A percentile compares a stretch with the other conserved stretches of the same genome.
These are phyloP conservation scores for Athrips mouffetella DNA, from an alignment of 2,888 invertebrate species.

Conservation along the genomic window DNA sequence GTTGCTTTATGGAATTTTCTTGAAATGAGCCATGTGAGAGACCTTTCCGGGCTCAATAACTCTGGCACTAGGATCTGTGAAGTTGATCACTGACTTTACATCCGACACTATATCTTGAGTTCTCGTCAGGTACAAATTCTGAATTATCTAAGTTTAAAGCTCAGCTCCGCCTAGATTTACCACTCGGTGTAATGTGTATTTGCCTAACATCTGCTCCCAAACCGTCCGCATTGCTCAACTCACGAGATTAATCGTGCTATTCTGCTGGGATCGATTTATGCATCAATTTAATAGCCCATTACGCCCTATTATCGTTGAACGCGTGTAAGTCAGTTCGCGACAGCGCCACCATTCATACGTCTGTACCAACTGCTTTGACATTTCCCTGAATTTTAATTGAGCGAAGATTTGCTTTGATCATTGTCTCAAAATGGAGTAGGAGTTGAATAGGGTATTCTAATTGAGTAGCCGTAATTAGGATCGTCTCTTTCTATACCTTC, in stretches of 20 bases:
- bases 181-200: slow-evolving; percentile 23
- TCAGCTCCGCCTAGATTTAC: not conserved
- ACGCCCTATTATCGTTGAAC: slow-evolving; percentile 47
- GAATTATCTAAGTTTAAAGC: no score
- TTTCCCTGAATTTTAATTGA: slow-evolving; percentile 19
- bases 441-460: slow-evolving; percentile 2
- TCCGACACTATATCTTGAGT: no score
- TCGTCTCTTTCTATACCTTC: not conserved
- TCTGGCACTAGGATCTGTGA: no score
- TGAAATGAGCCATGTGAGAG: no score
- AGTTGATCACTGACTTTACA: no score
- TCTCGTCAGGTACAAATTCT: no score
- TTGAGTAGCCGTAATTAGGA: not conserved
- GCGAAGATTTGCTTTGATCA: slow-evolving; percentile 3
- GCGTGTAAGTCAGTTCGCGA: slow-evolving; percentile 31
- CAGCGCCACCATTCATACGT: slow-evolving; percentile 21
- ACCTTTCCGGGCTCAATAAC: no score
- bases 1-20: no score
- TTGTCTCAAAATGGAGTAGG: slow-evolving; percentile 5
- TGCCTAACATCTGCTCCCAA: slow-evolving; percentile 22
- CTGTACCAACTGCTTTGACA: slow-evolving; percentile 17
- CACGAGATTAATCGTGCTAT: slow-evolving; percentile 56
- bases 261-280: slow-evolving; percentile 58
- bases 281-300: slow-evolving; percentile 51
- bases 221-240: slow-evolving; percentile 26